Base-by-base conservation (phyloP, 2,113 vertebrate genomes). In the Caranx melampygus region DNA sequence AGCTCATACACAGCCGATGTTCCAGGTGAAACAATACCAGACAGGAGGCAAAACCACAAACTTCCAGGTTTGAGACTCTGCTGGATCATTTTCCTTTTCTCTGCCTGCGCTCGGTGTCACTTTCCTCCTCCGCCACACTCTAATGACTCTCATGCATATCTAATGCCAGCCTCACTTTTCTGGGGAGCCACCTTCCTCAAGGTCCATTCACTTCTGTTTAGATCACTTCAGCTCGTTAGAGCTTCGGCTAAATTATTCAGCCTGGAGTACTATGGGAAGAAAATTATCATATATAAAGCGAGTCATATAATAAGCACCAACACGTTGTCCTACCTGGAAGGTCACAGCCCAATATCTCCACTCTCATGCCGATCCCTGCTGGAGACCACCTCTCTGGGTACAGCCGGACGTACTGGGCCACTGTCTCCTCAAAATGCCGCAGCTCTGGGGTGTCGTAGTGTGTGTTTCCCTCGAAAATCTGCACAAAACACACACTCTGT, bases 381-480 rank as follows among this genome's bases (percentile, higher is more conserved):
- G 98, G 98, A 14, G 98, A 98, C 98, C 98, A 99, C 45, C 97
- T 91, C 90, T 99, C 98, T 0, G 98, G 98, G 65, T 97, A 96
- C 31, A 99, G 92, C 51, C 97, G 87, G 84, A 99, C 21, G 0
- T 94, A 98, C 89, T 98, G 98, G 0, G 97, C 96, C 16, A 94
- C 94, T 0, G 96, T 90, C 13, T 97, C 95, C 44, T 98, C 97
- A 21, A 99, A 99, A 21, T 96, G 95, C n/a, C 98, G 95, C 45
- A 99, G 94, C 88, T 99, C 98, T 0, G 98, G 98, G 6, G 96
- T 96, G 90, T 99, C 98, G 0, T 97, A 99, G 92, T 99, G 97
- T 20, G 96, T 96, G 92, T 99, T 99, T 33, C 98, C 98, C 92
- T 99, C 98, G 70, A 99, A 99, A 54, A 98, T 90, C 98, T 99